Evolutionary conservation across 2,113 vertebrate genomes (phyloP), one percentile per base, ranked within the genome.

Genomic region (Ailuropoda melanoleuca): DNA sequence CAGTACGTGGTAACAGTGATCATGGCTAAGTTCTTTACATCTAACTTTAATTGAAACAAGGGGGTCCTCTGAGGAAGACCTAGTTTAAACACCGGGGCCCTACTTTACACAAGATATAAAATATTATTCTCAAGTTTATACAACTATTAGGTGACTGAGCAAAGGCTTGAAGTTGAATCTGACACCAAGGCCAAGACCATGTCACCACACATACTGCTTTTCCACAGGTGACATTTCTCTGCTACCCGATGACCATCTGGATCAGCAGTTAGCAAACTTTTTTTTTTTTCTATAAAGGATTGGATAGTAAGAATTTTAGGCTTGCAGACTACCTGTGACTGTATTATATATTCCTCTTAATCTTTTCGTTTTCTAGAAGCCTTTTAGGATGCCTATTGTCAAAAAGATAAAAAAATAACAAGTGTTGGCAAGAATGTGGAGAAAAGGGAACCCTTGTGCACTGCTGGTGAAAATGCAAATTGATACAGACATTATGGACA

Each of bases 331-430:
- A 43, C 3, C 2, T 24, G 24, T 66, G 26, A 39, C 39, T 78
- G 4, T 56, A 24, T 64, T 29, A 68, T 18, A 50, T 23, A 56
- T 46, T 77, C 1, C 55, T 91, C 21, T 64, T n/a, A 31, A 26
- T 48, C 39, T 53, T 68, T 34, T 77, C 46, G 1, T 66, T 77
- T 97, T 93, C 34, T 14, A 37, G 23, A 75, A 72, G 12, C 2
- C 19, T 86, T 81, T 86, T 46, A 78, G 12, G 15, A 66, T 58
- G 34, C 3, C 31, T 58, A 0, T 90, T 78, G 46, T 53, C 26
- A 88, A 78, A 85, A 31, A 95, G 75, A 81, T 77, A 48, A 58
- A 95, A 95, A 53, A 74, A 95, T n/a, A 88, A 34, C 9, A 84
- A 78, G 12, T 34, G 4, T 60, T 60, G 46, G 4, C 43, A 53